These are phyloP conservation scores for Bradynema listronoti DNA, from an alignment of 1,140 invertebrate genomes.

Conservation along the genomic window DNA sequence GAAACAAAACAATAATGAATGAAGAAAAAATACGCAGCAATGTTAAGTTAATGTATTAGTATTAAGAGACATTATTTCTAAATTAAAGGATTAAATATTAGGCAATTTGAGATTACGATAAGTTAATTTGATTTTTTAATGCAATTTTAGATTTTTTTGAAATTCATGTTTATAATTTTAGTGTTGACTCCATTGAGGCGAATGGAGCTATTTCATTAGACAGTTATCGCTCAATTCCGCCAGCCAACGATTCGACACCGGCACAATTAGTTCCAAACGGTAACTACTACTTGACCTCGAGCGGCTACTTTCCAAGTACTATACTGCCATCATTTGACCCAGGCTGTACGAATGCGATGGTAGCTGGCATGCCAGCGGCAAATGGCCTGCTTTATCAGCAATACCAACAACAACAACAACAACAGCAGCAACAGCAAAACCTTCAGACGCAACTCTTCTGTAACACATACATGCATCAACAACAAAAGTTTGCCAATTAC, in stretches of 20 bases:
- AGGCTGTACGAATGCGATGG: constrained; percentile 2
- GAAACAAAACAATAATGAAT: no score
- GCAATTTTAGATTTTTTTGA: no score
- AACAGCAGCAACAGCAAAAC: background rate
- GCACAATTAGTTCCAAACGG: background rate
- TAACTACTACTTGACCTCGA: background rate
- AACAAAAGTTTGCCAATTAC: background rate
- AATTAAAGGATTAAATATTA: no score
- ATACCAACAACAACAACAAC: constrained; percentile 15
- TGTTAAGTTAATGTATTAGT: no score
- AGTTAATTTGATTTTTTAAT: no score
- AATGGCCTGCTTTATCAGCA: background rate
- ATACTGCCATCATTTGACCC: background rate
- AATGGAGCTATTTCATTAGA: no score
- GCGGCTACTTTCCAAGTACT: background rate
- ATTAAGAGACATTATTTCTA: no score
- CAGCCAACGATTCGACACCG: background rate
- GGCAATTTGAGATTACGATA: no score
- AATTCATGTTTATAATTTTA: no score
- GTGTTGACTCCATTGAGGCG: no score
- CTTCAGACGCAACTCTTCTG: background rate
- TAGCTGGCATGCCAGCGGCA: background rate
- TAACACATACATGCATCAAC: background rate
- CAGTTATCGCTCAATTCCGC: background rate
- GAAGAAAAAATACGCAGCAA: no score